Evolutionary conservation across 2,113 vertebrate genomes (phyloP).

Genomic region (Ceyx margarethae): DNA sequence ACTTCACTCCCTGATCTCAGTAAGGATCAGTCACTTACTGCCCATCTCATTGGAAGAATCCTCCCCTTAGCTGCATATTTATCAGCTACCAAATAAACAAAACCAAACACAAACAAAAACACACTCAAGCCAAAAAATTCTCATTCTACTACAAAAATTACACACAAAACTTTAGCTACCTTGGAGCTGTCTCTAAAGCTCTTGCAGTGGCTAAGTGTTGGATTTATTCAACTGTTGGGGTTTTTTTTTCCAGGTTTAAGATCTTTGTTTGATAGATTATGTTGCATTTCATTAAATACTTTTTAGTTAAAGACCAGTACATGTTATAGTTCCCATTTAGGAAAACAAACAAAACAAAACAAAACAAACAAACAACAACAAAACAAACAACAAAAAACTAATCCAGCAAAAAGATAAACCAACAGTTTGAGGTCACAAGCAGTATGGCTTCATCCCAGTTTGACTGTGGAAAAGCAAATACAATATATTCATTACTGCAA

Average conservation of each 20-base stretch:
- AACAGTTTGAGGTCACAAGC: background rate
- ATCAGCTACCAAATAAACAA: background rate
- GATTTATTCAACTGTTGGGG: background rate
- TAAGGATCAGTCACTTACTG: background rate
- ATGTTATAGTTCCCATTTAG: background rate
- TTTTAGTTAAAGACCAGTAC: background rate
- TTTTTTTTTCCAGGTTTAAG: background rate
- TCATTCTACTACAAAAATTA: background rate
- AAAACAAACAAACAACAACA: too few relatives aligned
- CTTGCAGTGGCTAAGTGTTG: background rate
- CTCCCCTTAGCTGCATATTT: background rate
- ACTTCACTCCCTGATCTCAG: background rate
- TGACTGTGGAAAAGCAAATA: background rate
- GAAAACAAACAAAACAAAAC: background rate
- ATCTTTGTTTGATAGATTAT: background rate
- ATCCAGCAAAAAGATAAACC: background rate
- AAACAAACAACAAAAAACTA: background rate
- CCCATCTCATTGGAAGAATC: background rate
- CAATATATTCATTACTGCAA: background rate
- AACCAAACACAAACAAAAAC: background rate
- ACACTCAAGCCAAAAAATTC: background rate
- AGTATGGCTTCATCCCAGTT: background rate
- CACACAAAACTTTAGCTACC: background rate
- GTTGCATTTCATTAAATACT: background rate
- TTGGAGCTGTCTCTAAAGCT: background rate